A percentile compares a stretch with the other conserved stretches of the same genome.
Conservation (phyloP, 2,888 invertebrate genomes). For the Phaonia tiefii region DNA sequence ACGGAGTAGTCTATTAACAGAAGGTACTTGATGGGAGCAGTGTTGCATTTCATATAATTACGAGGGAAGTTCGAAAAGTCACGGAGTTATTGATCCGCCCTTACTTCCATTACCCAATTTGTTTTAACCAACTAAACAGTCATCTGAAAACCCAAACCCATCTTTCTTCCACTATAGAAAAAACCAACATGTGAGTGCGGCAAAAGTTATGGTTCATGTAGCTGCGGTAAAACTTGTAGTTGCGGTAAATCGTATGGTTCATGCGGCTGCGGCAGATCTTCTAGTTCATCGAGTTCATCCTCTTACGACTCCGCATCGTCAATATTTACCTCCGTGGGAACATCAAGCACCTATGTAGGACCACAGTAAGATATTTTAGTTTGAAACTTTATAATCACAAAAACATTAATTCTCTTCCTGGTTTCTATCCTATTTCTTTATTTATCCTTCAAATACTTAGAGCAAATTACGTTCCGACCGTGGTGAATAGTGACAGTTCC, state of each 20-base stretch:
- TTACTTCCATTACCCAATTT: too few species aligned
- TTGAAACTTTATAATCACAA: too few species aligned
- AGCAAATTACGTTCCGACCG: constrained; percentile 19
- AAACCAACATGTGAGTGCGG: constrained; percentile 42
- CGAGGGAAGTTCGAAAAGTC: too few species aligned
- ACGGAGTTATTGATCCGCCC: too few species aligned
- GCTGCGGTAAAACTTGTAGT: not conserved
- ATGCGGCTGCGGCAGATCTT: not conserved
- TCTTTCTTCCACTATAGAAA: too few species aligned
- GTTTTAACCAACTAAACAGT: too few species aligned
- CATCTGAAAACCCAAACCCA: too few species aligned
- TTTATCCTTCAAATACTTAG: not conserved
- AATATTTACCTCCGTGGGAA: constrained; percentile 7
- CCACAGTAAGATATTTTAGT: constrained; percentile 61
- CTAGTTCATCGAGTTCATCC: not conserved
- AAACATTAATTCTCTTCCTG: too few species aligned
- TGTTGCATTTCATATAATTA: too few species aligned
- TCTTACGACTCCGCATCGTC: constrained; percentile 23
- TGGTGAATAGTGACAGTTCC: constrained; percentile 64
- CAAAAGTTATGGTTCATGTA: not conserved
- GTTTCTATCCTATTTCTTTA: not conserved
- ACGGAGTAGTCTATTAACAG: too few species aligned
- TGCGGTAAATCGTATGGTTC: not conserved
- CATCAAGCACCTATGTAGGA: constrained; percentile 37
- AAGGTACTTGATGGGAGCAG: too few species aligned